Evolutionary conservation across 1,140 invertebrate genomes (phyloP).

Genomic region (Lineus longissimus): DNA sequence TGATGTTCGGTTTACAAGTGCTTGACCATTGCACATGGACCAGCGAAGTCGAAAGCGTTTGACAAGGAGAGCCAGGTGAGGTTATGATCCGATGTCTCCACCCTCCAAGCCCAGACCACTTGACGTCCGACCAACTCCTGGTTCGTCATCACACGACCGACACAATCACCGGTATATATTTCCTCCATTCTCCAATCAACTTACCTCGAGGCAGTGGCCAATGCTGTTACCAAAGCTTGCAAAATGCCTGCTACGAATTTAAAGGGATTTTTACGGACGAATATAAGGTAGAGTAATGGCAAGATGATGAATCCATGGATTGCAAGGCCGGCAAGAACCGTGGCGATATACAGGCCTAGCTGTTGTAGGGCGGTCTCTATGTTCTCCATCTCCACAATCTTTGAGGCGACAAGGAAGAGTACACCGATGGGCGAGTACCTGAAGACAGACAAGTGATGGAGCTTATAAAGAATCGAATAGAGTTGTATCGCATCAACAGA

Average conservation of each 20-base stretch:
- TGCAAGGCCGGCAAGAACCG: slow-evolving; percentile 41
- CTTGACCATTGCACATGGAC: no score
- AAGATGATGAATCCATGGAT: slow-evolving; percentile 48
- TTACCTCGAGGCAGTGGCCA: slow-evolving; percentile 52
- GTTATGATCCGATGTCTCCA: no score
- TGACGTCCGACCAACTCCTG: no score
- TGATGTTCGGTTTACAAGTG: no score
- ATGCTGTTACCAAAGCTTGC: slow-evolving; percentile 47
- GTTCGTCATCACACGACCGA: no score
- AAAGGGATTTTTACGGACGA: slow-evolving; percentile 46
- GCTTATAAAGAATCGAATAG: not conserved
- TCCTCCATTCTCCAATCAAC: slow-evolving; percentile 3
- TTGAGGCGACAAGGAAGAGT: slow-evolving; percentile 81
- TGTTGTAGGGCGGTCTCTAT: slow-evolving; percentile 29
- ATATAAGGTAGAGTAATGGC: slow-evolving; percentile 43
- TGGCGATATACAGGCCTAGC: slow-evolving; percentile 44
- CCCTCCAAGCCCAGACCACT: no score
- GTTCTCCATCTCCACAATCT: slow-evolving; percentile 82
- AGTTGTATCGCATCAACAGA: not conserved
- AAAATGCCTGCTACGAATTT: slow-evolving; percentile 35
- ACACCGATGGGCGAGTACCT: slow-evolving; percentile 91
- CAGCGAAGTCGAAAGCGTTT: no score
- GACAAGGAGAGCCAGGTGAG: no score
- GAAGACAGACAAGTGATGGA: not conserved
- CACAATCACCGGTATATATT: no score